Base-by-base conservation (phyloP, 2,113 vertebrate species). In the Sialia sialis region DNA sequence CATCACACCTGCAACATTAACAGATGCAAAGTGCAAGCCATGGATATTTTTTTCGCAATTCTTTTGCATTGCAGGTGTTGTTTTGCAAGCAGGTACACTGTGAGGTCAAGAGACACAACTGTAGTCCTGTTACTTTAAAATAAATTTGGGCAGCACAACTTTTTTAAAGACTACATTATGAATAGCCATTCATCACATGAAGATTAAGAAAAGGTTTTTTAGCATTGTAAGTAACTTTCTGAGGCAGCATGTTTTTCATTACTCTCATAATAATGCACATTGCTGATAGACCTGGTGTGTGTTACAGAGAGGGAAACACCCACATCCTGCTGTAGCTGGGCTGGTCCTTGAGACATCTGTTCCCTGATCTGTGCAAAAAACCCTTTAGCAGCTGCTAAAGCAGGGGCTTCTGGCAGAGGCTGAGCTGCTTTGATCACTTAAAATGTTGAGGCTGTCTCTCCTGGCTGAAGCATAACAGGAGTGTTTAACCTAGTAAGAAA, bases 271-370 rank as follows among this genome's bases (percentile, higher is more conserved):
- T 76, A 88, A 74, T 39, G 43, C 30, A 13, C 44, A 32, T 87
- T 59, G 22, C 79, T 63, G 44, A 77, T 72, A 85, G 79, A 36
- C 43, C 11, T 73, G 78, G 63, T 77, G 16, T 39, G 54, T 77
- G 83, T 60, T 88, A 43, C 1, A 19, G 60, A 77, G 88, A 95
- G 55, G 46, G 85, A 83, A 82, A 90, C 85, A 22, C 92, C 79
- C 75, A 90, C 79, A 90, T 94, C 87, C 75, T 86, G 84, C 32
- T 87, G 75, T 77, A 74, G 74, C 55, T 70, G 2, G 16, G 60
- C 87, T 91, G 87, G 38, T 89, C 92, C 74, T 43, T 34, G 17
- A 70, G 90, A 66, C 91, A 90, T 83, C 78, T 88, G 78, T 72
- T 91, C n/a, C 2, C 58, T 86, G 75, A 55, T 91, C 77, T 91